A percentile compares a stretch with the other conserved stretches of the same genome.
Evolutionary conservation across 2,888 invertebrate genomes (phyloP).

Genomic region (Halocaridina rubra): DNA sequence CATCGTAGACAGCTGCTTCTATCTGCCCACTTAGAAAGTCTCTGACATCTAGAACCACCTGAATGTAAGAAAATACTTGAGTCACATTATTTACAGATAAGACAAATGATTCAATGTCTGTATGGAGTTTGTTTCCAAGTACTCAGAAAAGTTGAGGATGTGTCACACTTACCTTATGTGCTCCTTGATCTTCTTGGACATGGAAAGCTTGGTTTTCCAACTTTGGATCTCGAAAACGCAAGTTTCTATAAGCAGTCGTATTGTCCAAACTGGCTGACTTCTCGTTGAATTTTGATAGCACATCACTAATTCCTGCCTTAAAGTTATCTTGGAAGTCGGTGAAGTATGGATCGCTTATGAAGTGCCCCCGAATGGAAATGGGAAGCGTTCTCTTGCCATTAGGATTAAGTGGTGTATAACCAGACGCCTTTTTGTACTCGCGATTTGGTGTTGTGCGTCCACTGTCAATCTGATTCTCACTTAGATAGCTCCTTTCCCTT

Average conservation of each 20-base stretch:
- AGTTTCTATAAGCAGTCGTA: not conserved
- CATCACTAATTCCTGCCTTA: not conserved
- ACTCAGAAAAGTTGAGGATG: not conserved
- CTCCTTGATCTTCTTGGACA: not conserved
- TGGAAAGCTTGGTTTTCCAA: slow-evolving; percentile 21
- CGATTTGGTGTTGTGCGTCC: not conserved
- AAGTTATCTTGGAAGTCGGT: not conserved
- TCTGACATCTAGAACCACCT: slow-evolving; percentile 59
- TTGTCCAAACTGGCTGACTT: not conserved
- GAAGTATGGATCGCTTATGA: slow-evolving; percentile 36
- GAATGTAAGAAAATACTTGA: not conserved
- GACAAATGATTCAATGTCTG: not conserved
- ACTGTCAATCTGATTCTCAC: not conserved
- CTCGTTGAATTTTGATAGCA: not conserved
- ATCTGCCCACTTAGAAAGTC: slow-evolving; percentile 49
- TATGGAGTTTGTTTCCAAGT: too few species aligned
- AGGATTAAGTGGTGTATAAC: not conserved
- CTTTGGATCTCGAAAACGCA: slow-evolving; percentile 8
- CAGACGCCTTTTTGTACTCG: not conserved
- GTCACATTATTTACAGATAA: not conserved
- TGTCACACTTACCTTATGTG: slow-evolving; percentile 11
- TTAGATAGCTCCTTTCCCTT: not conserved
- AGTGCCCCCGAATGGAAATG: slow-evolving; percentile 13
- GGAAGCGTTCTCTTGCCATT: not conserved
- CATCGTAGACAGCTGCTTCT: slow-evolving; percentile 34